Base-by-base conservation (phyloP, 2,797 vertebrate species). In the Poecilia wingei region DNA sequence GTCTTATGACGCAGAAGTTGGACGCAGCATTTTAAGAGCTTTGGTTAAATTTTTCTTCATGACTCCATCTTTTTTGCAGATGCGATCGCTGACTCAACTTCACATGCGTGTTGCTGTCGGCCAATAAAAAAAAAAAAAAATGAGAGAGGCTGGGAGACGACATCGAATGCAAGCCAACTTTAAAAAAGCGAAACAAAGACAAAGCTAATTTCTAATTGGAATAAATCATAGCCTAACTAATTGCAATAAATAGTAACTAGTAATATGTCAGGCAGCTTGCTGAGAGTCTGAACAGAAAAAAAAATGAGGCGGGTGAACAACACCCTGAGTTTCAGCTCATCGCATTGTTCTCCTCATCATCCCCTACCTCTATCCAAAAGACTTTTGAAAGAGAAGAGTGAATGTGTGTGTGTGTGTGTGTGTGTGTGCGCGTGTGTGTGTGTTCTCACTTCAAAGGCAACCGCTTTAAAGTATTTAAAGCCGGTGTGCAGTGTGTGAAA, bases 361-460 rank as follows among this genome's bases (percentile, higher is more conserved):
- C 1, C 57, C 13, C 13, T 31, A 16, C 57, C 12, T 59, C n/a
- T 16, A 6, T 28, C 28, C 55, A 59, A 59, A 59, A 6, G 55
- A 4, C 31, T 59, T 57, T n/a, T 59, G 5, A 31, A 59, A 59
- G 13, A 31, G 12, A 28, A 59, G 12, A 59, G 55, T 59, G n/a
- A 31, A 22, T 51, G 49, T 51, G 43, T 45, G 45, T 14, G 45
- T 51, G 80, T 49, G 61, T 66, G n/a, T n/a, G n/a, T 51, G 49
- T 51, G 43, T 45, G 45, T 14, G 45, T 51, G 80, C 45, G 61
- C 59, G 49, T 51, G 43, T 45, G 45, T 14, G 45, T 51, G 80
- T 49, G 61, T 66, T 31, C 33, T 61, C 36, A 64, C 43, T 74
- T 68, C 75, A 77, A 69, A 79, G 53, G 33, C 57, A 33, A 57